Percentiles rank a stretch among this genome's conserved stretches.
phyloP scores from a whole-genome alignment of 2,888 invertebrate genomes.

The Aricia artaxerxes region DNA sequence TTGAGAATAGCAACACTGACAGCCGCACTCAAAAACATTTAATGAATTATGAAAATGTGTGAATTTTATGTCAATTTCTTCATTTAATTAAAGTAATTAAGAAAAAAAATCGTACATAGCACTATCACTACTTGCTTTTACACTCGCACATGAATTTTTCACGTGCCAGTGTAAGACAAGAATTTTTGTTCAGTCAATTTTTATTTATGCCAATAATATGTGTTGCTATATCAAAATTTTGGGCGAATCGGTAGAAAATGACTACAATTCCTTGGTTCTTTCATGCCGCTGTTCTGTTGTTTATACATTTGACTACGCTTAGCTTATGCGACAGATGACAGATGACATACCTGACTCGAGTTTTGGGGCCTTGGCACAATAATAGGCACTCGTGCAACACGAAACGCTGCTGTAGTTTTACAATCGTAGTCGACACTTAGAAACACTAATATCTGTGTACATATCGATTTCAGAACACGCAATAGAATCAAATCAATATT shows the following conservation, averaged over 20 bases:
- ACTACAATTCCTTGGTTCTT: neutral
- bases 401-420: constrained; percentile 33
- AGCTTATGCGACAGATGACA: constrained; percentile 59
- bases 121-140: neutral
- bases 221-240: constrained; percentile 1
- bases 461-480: constrained; percentile 2
- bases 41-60: too few species aligned
- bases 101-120: too few species aligned
- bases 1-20: neutral
- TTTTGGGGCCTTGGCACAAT: constrained; percentile 42
- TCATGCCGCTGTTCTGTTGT: neutral
- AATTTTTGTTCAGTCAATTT: too few species aligned
- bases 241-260: neutral
- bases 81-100: too few species aligned
- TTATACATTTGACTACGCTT: constrained; percentile 51
- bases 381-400: constrained; percentile 41
- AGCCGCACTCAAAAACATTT: neutral
- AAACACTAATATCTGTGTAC: constrained; percentile 33
- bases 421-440: constrained; percentile 29
- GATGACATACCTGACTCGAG: constrained; percentile 39
- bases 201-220: neutral
- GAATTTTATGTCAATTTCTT: too few species aligned
- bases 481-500: constrained; percentile 3
- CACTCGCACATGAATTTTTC: neutral
- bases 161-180: too few species aligned